A percentile compares a stretch with the other conserved stretches of the same genome.
Conservation (phyloP, 2,888 invertebrate genomes). For the Rhagonycha fulva region DNA sequence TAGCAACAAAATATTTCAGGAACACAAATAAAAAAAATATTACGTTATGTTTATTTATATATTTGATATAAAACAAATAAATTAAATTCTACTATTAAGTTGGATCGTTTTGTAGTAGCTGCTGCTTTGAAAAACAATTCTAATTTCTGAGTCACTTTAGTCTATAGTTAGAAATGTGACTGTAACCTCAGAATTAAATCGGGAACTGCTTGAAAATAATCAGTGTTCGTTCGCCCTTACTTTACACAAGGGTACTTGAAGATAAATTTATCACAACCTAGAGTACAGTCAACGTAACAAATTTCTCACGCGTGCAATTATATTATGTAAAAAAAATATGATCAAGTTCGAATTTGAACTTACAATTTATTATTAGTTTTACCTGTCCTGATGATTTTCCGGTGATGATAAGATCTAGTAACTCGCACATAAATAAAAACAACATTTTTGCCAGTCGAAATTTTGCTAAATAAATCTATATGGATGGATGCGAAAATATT, state of each 20-base stretch:
- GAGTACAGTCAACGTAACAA: not conserved
- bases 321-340: not conserved
- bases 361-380: too few relatives aligned
- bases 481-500: not conserved
- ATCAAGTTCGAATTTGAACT: not conserved
- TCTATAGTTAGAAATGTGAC: conserved; percentile 40
- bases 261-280: conserved; percentile 18
- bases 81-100: not conserved
- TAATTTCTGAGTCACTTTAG: conserved; percentile 38
- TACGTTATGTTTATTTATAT: not conserved
- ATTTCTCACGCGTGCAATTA: not conserved
- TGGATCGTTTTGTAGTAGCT: conserved; percentile 4
- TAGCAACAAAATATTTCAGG: not conserved
- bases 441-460: not conserved
- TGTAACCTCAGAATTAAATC: conserved; percentile 34
- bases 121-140: conserved; percentile 37
- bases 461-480: not conserved
- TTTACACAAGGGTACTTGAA: conserved; percentile 23
- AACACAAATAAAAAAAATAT: not conserved
- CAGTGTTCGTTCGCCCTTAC: conserved; percentile 11
- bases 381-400: not conserved
- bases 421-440: not conserved
- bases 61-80: not conserved
- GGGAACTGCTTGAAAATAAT: conserved; percentile 29
- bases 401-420: not conserved